Conservation (phyloP, 2,797 vertebrate species). For the Spinus pinus region DNA sequence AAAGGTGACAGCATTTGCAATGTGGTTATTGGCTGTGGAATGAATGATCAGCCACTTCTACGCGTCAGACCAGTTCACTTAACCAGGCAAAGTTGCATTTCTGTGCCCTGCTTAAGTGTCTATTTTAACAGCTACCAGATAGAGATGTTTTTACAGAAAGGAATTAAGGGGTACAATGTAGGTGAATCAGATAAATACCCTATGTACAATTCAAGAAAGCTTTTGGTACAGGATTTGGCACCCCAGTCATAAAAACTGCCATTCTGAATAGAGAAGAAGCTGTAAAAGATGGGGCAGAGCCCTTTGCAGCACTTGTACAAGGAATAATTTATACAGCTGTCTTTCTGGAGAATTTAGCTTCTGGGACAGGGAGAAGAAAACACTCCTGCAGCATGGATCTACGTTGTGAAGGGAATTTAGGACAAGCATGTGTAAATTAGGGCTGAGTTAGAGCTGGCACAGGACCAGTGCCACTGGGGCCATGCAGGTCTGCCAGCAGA, state of each 20-base stretch:
- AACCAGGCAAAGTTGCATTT: not conserved
- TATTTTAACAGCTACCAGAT: not conserved
- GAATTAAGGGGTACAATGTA: not conserved
- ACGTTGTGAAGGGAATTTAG: not conserved
- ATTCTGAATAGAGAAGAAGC: not conserved
- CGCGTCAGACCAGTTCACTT: fast-evolving
- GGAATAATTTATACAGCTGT: not conserved
- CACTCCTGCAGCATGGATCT: not conserved
- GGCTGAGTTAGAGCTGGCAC: not conserved
- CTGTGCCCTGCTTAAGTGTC: not conserved
- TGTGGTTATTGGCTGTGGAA: not conserved
- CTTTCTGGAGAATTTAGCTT: not conserved
- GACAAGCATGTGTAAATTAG: not conserved
- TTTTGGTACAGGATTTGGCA: not conserved
- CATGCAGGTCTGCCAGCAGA: not conserved
- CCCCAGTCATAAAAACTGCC: not conserved
- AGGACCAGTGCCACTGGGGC: not conserved
- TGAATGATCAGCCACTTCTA: not conserved
- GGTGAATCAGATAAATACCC: not conserved
- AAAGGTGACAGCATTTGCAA: not conserved
- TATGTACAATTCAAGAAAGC: not conserved
- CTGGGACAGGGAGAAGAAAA: not conserved
- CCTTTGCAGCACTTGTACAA: not conserved
- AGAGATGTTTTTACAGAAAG: not conserved
- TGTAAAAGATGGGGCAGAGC: not conserved